Conservation (phyloP, 2,113 vertebrate genomes). For the Vulpes ferrilata region DNA sequence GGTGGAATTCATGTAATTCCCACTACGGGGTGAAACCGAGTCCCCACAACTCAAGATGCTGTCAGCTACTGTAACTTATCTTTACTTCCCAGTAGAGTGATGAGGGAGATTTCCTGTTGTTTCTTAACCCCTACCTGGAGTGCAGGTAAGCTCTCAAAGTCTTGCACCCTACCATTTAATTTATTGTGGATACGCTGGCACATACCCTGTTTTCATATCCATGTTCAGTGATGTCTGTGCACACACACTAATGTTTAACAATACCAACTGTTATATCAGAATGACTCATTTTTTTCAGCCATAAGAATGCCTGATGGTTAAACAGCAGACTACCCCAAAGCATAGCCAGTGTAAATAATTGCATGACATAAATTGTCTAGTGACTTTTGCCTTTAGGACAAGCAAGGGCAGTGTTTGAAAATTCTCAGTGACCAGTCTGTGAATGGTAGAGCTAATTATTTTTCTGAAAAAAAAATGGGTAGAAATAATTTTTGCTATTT, state of each 20-base stretch:
- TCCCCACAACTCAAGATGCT: neutral
- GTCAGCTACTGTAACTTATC: neutral
- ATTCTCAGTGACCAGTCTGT: neutral
- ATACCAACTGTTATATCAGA: neutral
- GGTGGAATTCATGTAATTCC: neutral
- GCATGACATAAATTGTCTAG: neutral
- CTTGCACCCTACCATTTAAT: neutral
- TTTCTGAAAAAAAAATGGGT: neutral
- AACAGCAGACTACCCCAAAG: neutral
- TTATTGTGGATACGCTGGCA: neutral
- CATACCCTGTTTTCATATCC: neutral
- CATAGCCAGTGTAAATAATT: neutral
- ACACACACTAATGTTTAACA: neutral
- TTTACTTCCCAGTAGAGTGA: neutral
- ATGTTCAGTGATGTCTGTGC: neutral
- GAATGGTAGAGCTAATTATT: neutral
- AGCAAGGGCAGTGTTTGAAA: neutral
- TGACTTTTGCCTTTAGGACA: neutral
- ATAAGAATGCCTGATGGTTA: neutral
- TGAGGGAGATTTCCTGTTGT: neutral
- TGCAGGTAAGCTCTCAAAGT: neutral
- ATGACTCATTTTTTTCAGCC: neutral
- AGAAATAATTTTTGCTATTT: neutral
- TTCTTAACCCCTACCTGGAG: neutral
- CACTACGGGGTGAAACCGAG: neutral